phyloP scores from a whole-genome alignment of 2,888 invertebrate genomes.

The Sarcophaga rosellei region DNA sequence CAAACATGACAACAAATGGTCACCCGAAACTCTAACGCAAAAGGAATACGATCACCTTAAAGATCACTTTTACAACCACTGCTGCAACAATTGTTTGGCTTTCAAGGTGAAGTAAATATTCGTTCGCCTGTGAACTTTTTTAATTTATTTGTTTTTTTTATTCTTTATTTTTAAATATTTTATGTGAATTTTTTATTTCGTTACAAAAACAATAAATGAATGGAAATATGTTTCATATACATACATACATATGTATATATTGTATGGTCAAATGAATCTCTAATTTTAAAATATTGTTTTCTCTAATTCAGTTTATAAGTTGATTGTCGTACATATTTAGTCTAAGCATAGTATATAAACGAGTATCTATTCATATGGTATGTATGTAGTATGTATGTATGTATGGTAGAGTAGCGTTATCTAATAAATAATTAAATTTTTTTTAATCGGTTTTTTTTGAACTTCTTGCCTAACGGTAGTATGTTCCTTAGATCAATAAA shows the following conservation, averaged over 20 bases:
- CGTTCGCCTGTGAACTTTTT: slow-evolving; percentile 37
- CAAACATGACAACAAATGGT: slow-evolving; percentile 45
- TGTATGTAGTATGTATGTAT: not conserved
- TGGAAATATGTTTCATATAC: not conserved
- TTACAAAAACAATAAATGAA: slow-evolving; percentile 50
- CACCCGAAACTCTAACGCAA: slow-evolving; percentile 27
- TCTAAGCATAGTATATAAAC: not conserved
- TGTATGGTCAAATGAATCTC: slow-evolving; percentile 51
- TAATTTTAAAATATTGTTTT: not conserved
- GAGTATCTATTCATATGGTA: not conserved
- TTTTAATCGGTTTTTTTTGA: slow-evolving; percentile 49
- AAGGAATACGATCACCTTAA: not conserved
- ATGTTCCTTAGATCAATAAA: slow-evolving; percentile 43
- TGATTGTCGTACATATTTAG: not conserved
- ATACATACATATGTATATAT: too few relatives aligned
- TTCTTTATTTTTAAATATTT: not conserved
- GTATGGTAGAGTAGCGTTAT: slow-evolving; percentile 14
- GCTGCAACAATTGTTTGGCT: not conserved
- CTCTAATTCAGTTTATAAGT: not conserved
- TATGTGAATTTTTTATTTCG: slow-evolving; percentile 53
- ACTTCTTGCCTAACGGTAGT: slow-evolving; percentile 36
- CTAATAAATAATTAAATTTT: slow-evolving; percentile 61
- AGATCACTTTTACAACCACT: slow-evolving; percentile 2
- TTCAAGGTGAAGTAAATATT: not conserved
- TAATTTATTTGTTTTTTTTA: slow-evolving; percentile 42